Base-by-base conservation (phyloP, 2,797 vertebrate species). In the Loris lydekkerianus region DNA sequence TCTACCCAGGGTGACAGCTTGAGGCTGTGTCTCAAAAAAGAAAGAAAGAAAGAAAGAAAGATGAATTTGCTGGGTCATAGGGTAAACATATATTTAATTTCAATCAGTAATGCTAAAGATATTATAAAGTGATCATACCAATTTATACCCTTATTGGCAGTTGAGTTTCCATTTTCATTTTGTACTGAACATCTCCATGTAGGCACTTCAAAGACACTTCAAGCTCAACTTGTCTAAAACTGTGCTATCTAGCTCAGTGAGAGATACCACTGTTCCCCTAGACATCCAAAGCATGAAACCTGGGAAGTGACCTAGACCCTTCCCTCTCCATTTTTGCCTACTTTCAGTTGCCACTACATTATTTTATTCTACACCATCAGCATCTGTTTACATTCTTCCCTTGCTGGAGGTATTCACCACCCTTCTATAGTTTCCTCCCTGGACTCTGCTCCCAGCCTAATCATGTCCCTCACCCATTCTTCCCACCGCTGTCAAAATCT, bases 141-240 rank as follows among this genome's bases (percentile, higher is more conserved):
- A 2, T 63, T 56, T 49, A 88, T 1, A 49, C 9, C 11, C 86
- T 75, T 56, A 61, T 29, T 7, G 69, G 63, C 7, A 91, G 37
- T 77, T 27, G 15, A 10, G 58, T 70, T 93, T 92, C 85, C 15
- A 2, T 49, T 84, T 80, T 78, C 43, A 56, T 85, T 89, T 63
- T 83, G 7, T 65, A 58, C 23, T 80, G 34, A 78, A 84, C n/a
- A 58, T 61, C 40, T 70, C 77, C 72, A 23, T 58, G 58, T 46
- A 84, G 23, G 86, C 34, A 67, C 83, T 93, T n/a, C 31, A 91
- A 84, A 88, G 75, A 65, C 18, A 70, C 7, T 34, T 90, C 58
- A 61, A 61, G 82, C 81, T 89, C 34, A 91, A 34, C 34, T 92
- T 91, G 63, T 65, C 72, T 46, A 70, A 61, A 84, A 85, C 23